Percentiles rank a stretch among this genome's conserved stretches.
These are phyloP conservation scores for Pomatostomus ruficeps DNA, from an alignment of 2,113 vertebrate species.

Conservation along the genomic window DNA sequence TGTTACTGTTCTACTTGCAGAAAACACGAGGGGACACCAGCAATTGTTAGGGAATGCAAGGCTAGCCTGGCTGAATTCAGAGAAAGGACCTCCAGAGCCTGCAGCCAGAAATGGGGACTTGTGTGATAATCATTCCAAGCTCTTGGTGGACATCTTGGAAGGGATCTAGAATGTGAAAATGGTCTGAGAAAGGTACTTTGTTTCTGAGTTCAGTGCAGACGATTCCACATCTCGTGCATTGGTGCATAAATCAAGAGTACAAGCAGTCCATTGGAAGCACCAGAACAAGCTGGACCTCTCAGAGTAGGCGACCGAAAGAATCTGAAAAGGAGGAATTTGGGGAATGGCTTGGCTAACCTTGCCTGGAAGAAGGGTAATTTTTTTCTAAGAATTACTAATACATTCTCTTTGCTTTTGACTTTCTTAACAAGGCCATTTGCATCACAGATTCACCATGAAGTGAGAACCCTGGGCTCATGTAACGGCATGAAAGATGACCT, in stretches of 20 bases:
- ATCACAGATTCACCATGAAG: neutral
- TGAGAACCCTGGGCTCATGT: neutral
- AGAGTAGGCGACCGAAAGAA: fast-evolving
- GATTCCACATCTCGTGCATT: neutral
- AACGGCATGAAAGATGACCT: neutral
- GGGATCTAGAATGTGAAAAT: neutral
- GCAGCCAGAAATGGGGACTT: neutral
- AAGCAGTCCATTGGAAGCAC: neutral
- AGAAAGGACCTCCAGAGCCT: neutral
- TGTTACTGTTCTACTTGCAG: neutral
- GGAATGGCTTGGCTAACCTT: neutral
- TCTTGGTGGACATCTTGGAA: neutral
- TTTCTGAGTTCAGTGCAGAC: neutral
- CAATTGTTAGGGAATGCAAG: neutral
- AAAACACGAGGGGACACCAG: neutral
- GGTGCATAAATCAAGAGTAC: neutral
- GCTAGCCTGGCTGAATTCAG: neutral
- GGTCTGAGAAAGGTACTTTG: neutral
- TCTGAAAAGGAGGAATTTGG: neutral
- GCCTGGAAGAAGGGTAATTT: neutral
- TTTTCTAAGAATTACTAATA: neutral
- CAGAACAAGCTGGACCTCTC: neutral
- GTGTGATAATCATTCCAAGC: neutral
- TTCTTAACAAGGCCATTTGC: neutral
- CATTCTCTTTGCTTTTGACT: neutral